Conservation (phyloP, 2,113 vertebrate genomes). For the Petroica traversi region DNA sequence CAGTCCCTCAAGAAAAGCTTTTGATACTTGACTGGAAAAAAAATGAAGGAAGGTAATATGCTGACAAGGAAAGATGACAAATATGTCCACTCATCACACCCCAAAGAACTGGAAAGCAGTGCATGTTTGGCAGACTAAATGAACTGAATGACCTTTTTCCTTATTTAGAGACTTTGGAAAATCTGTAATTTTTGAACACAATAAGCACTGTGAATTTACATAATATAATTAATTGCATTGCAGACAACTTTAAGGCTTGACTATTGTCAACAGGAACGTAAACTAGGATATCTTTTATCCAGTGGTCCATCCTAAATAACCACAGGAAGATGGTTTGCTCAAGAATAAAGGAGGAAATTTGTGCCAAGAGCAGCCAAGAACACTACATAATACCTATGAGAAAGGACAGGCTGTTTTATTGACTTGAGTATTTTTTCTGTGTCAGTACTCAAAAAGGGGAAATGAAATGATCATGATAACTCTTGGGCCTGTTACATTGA, state of each 20-base stretch:
- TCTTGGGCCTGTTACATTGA: background rate
- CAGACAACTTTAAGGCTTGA: background rate
- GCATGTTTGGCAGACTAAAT: background rate
- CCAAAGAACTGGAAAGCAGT: background rate
- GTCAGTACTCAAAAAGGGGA: background rate
- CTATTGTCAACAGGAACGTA: background rate
- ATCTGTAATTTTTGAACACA: background rate
- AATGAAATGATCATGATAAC: background rate
- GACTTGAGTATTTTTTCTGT: background rate
- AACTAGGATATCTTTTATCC: background rate
- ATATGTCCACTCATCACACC: background rate
- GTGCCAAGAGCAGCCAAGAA: background rate
- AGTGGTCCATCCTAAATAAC: background rate
- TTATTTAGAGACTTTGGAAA: background rate
- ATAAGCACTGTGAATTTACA: background rate
- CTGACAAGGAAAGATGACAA: background rate
- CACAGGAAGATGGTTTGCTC: background rate
- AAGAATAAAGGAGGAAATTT: background rate
- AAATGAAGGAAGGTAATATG: background rate
- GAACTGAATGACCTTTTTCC: background rate
- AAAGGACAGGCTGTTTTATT: background rate
- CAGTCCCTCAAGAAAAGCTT: background rate
- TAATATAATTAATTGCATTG: background rate
- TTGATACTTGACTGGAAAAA: background rate
- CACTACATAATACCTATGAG: background rate